Evolutionary conservation across 2,888 invertebrate species (phyloP).

Genomic region (Drosophila fungiperda): DNA sequence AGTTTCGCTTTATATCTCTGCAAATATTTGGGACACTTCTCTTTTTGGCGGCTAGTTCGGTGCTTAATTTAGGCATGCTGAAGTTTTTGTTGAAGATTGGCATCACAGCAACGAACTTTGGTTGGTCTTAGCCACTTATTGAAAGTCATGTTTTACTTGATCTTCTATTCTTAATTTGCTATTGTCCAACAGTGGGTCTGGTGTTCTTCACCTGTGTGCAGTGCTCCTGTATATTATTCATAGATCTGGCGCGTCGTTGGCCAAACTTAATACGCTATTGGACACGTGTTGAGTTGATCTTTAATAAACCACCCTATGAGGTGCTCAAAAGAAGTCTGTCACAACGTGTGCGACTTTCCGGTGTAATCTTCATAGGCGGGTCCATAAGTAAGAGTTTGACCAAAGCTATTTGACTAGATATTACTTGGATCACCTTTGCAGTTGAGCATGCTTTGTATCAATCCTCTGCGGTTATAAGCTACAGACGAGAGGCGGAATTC

Average conservation of each 20-base stretch:
- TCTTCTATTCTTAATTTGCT: neutral
- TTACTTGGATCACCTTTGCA: slow-evolving; percentile 11
- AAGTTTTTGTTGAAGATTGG: slow-evolving; percentile 72
- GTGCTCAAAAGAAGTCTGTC: slow-evolving; percentile 64
- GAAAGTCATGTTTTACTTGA: too few species aligned
- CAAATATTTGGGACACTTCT: slow-evolving; percentile 63
- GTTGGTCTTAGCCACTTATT: slow-evolving; percentile 53
- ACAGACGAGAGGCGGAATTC: slow-evolving; percentile 46
- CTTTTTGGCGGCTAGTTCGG: slow-evolving; percentile 62
- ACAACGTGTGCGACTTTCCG: slow-evolving; percentile 72
- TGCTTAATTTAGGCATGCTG: slow-evolving; percentile 58
- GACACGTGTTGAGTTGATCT: slow-evolving; percentile 80
- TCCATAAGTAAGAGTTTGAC: slow-evolving; percentile 62
- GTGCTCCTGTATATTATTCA: slow-evolving; percentile 74
- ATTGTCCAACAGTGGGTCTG: slow-evolving; percentile 69
- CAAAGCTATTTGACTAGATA: fast-evolving
- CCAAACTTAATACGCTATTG: slow-evolving; percentile 81
- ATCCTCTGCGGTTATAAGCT: slow-evolving; percentile 59
- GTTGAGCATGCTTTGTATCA: slow-evolving; percentile 81
- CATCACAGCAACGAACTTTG: slow-evolving; percentile 82
- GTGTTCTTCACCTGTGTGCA: slow-evolving; percentile 81
- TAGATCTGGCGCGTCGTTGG: slow-evolving; percentile 81
- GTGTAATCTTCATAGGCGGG: slow-evolving; percentile 67
- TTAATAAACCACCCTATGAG: slow-evolving; percentile 79
- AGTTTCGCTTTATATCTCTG: slow-evolving; percentile 74